Conservation (phyloP, 1,140 invertebrate genomes). For the Lasaia peninsularis region DNA sequence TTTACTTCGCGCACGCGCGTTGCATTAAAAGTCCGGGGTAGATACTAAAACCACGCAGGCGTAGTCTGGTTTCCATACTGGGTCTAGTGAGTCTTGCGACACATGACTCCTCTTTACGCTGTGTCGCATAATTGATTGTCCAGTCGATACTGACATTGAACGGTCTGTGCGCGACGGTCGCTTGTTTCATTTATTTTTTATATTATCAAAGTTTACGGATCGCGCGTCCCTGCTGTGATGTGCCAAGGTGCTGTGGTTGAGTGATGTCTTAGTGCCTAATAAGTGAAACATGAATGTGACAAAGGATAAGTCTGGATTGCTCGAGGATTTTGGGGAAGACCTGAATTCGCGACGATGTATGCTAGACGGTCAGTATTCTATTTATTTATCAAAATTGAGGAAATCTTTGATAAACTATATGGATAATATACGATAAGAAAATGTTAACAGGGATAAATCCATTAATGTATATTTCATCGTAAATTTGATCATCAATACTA, state of each 20-base stretch:
- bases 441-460: too few species aligned
- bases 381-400: not conserved
- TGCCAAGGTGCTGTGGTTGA: constrained; percentile 19
- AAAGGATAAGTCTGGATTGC: constrained; percentile 45
- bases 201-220: constrained; percentile 17
- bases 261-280: constrained; percentile 44
- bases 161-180: constrained; percentile 50
- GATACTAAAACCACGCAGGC: constrained; percentile 37
- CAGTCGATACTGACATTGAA: constrained; percentile 72
- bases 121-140: constrained; percentile 71
- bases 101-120: constrained; percentile 56
- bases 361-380: constrained; percentile 57
- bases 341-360: constrained; percentile 57
- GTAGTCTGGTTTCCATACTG: constrained; percentile 34
- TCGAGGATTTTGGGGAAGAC: constrained; percentile 60
- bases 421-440: not conserved
- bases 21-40: constrained; percentile 40
- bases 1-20: constrained; percentile 43
- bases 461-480: too few species aligned
- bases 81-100: constrained; percentile 47
- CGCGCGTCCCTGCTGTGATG: constrained; percentile 22
- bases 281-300: constrained; percentile 58
- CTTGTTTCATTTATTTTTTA: constrained; percentile 42
- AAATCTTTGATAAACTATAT: not conserved
- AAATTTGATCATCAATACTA: too few species aligned